phyloP scores from a whole-genome alignment of 2,797 vertebrate genomes.

The Octomys mimax region DNA sequence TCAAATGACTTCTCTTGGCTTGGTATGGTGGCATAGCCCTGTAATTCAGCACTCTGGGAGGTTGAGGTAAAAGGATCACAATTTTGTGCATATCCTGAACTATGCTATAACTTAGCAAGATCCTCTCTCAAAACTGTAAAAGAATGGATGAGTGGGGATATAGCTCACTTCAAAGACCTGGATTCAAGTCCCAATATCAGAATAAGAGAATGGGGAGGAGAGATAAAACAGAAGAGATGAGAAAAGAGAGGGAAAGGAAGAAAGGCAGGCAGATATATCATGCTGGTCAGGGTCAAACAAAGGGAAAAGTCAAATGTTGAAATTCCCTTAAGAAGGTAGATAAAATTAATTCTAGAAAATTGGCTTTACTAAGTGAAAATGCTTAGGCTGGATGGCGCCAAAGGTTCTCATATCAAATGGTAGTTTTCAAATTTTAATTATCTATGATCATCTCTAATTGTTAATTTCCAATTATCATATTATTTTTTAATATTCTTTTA shows the following conservation, averaged over 20 bases:
- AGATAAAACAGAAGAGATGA: not conserved
- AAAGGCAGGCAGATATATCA: not conserved
- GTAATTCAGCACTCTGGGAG: not conserved
- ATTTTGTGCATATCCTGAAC: not conserved
- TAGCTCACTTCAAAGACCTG: not conserved
- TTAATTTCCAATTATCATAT: not conserved
- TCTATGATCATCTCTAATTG: not conserved
- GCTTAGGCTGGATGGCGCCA: not conserved
- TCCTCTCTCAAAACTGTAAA: not conserved
- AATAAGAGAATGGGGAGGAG: not conserved
- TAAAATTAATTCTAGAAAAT: not conserved
- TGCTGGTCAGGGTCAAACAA: not conserved
- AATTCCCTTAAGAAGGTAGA: not conserved
- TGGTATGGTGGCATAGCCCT: not conserved
- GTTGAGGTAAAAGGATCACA: not conserved
- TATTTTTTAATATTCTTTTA: conserved; percentile 7
- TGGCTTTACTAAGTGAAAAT: not conserved
- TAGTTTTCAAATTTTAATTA: conserved; percentile 21
- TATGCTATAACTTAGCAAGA: not conserved
- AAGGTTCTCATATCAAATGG: not conserved
- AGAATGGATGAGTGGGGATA: not conserved
- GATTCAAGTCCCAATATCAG: not conserved
- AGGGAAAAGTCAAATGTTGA: not conserved
- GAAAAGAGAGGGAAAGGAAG: too few species aligned
- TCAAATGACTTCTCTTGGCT: not conserved